Base-by-base conservation (phyloP, 2,797 vertebrate species). In the Halcyon leucocephala region DNA sequence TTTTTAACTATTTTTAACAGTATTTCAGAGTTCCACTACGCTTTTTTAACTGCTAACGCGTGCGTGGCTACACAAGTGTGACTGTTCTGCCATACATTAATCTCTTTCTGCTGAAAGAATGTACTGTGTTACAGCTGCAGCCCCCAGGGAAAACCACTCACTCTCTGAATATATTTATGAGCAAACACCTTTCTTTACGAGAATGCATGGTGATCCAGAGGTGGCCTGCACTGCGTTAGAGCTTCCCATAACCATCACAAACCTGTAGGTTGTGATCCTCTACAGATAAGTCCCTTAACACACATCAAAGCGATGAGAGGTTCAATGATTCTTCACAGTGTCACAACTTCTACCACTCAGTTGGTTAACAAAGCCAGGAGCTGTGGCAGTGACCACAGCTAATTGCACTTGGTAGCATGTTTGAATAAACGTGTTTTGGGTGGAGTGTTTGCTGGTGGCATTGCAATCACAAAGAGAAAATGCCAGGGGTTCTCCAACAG, bases 151-250 rank as follows among this genome's bases (percentile, higher is more conserved):
- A 95, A 96, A 89, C 48, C 86, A 91, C 69, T 42, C 1, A 0
- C 13, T 39, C 42, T 54, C 61, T 49, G 20, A 95, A 93, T 48
- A 66, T 82, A 86, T 67, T 96, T 95, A 88, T 62, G 58, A 91
- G 76, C 58, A 62, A 86, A 84, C 73, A 95, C 80, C 80, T 91
- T 82, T 86, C 80, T 48, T 73, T 51, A 89, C 17, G 57, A 51
- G 71, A 86, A 67, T 4, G 26, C 14, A 24, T 6, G 29, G 82
- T 37, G 84, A 91, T 89, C 18, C 26, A 61, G 54, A 64, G 69
- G 70, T 66, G 80, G 79, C 70, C 51, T 76, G 54, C 33, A 22
- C 57, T 72, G 33, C 31, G 54, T 46, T 55, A 60, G 49, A 84
- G 28, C 18, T 73, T 55, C 66, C 62, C 60, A 71, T 28, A 74